phyloP scores from a whole-genome alignment of 1,140 invertebrate genomes.

The Berghia stephanieae region DNA sequence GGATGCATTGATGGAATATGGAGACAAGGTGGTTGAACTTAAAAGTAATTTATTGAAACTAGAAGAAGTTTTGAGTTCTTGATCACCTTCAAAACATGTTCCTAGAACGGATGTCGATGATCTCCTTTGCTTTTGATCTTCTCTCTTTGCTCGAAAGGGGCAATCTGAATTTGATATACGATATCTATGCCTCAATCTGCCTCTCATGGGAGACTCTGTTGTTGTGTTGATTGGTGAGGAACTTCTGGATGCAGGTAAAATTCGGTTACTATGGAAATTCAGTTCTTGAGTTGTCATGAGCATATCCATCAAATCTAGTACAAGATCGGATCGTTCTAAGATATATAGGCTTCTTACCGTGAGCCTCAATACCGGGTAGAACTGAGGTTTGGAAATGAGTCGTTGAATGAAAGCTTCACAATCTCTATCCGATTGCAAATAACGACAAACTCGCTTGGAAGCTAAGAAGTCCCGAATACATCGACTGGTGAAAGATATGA shows the following conservation, averaged over 20 bases:
- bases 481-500: slow-evolving; percentile 37
- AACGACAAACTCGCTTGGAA: slow-evolving; percentile 35
- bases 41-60: slow-evolving; percentile 8
- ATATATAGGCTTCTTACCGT: slow-evolving; percentile 35
- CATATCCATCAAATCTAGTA: slow-evolving; percentile 31
- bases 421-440: slow-evolving; percentile 33
- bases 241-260: neutral
- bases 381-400: slow-evolving; percentile 33
- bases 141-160: slow-evolving; percentile 23
- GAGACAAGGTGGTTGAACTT: neutral
- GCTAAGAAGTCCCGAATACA: slow-evolving; percentile 44
- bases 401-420: slow-evolving; percentile 33
- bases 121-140: slow-evolving; percentile 23
- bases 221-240: neutral
- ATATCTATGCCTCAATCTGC: neutral
- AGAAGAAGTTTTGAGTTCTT: neutral
- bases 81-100: slow-evolving; percentile 4
- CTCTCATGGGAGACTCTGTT: neutral
- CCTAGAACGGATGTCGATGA: slow-evolving; percentile 26
- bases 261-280: neutral
- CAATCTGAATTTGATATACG: slow-evolving; percentile 15
- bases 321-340: slow-evolving; percentile 29
- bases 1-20: neutral
- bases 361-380: slow-evolving; percentile 35
- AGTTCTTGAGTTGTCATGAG: slow-evolving; percentile 31